Evolutionary conservation across 2,113 vertebrate species (phyloP), one percentile per base, ranked within the genome.

Genomic region (Myotis lucifugus): DNA sequence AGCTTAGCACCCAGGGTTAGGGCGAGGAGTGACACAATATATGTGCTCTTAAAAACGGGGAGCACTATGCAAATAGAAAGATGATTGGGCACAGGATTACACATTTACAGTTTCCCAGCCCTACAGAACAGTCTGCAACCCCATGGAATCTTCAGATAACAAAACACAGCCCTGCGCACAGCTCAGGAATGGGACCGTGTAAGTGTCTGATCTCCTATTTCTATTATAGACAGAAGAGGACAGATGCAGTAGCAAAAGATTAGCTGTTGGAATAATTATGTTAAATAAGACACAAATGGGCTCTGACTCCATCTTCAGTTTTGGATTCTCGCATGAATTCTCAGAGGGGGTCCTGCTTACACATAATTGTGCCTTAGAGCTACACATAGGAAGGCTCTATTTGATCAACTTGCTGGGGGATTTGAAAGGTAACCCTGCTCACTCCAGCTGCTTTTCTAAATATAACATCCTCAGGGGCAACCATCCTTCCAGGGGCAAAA

Each of bases 341-440:
- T 95, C 97, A 10, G 90, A 97, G 69, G 95, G 95, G 95, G 90
- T 73, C 97, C 97, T 81, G 87, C 92, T 90, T 74, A 56, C 79
- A 59, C 81, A 42, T 95, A 95, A 97, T 97, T 96, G 95, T 95
- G 95, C 96, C 97, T 92, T 42, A 69, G 66, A 96, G 97, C 95
- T 8, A 89, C 84, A 81, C 48, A 32, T 37, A 12, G 48, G 85
- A 52, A 91, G 50, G 46, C 59, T 85, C 66, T 77, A 74, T 72
- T 66, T 29, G 89, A 85, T 92, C 87, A 73, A 52, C 87, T 85
- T n/a, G 56, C 83, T 18, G 18, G 19, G 88, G 78, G 86, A 89
- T 79, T 54, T 77, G 95, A 83, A 93, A 91, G 83, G 37, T 7
- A 79, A 73, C 73, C 81, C 85, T 18, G 59, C 93, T 3, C 59